Evolutionary conservation across 1,140 invertebrate genomes (phyloP).

Genomic region (Aphelinus certus): DNA sequence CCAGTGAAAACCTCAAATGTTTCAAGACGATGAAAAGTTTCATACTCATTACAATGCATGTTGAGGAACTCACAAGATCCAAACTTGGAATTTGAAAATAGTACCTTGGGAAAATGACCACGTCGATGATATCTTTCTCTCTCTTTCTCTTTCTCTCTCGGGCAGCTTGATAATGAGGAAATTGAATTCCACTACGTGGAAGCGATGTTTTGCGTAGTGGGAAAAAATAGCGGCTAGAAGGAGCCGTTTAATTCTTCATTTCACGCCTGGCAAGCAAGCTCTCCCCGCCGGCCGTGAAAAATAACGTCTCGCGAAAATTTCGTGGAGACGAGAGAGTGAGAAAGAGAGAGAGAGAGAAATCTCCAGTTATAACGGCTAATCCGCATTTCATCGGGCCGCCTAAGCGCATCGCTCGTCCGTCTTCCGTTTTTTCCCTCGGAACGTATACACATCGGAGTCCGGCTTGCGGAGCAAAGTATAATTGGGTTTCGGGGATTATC

Average conservation of each 20-base stretch:
- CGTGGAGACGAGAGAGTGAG: conserved; percentile 15
- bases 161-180: background rate
- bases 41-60: no score
- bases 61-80: no score
- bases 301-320: conserved; percentile 40
- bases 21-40: no score
- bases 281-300: conserved; percentile 19
- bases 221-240: conserved; percentile 26
- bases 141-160: no score
- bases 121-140: no score
- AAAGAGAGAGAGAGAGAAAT: conserved; percentile 55
- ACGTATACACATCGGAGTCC: conserved; percentile 62
- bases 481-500: conserved; percentile 67
- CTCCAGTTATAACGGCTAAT: conserved; percentile 66
- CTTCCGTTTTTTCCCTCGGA: conserved; percentile 46
- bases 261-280: conserved; percentile 4
- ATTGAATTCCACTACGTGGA: conserved; percentile 32
- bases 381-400: conserved; percentile 63
- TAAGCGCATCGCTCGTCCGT: conserved; percentile 63
- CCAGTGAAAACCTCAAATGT: no score
- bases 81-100: no score
- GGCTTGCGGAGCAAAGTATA: conserved; percentile 65
- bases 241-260: conserved; percentile 42
- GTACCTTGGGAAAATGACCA: no score
- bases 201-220: background rate